Percentiles rank a stretch among this genome's conserved stretches.
These are phyloP conservation scores for Adrianichthys oophorus DNA, from an alignment of 2,797 vertebrate species.

Conservation along the genomic window DNA sequence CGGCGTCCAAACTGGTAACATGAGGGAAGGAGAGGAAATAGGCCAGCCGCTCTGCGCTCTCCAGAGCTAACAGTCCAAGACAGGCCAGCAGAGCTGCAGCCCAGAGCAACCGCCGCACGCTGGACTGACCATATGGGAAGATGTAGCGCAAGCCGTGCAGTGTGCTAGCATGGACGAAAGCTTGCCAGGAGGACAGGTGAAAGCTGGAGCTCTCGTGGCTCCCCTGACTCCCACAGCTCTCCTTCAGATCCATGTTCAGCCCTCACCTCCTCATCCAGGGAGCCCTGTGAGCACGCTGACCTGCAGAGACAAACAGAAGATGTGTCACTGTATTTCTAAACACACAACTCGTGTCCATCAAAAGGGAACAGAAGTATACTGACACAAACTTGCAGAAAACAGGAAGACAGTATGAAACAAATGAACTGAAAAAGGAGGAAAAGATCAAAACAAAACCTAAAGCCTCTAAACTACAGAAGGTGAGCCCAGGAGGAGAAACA, in stretches of 20 bases:
- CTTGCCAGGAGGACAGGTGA: constrained; percentile 88
- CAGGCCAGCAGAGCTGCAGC: constrained; percentile 89
- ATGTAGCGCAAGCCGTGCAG: constrained; percentile 93
- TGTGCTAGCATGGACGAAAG: constrained; percentile 91
- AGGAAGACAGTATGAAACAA: constrained; percentile 3
- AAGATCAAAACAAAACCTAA: constrained; percentile 21
- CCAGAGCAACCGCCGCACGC: constrained; percentile 89
- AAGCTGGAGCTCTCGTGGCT: constrained; percentile 85
- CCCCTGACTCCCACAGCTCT: constrained; percentile 87
- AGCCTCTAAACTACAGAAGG: constrained; percentile 25
- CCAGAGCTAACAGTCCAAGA: constrained; percentile 87
- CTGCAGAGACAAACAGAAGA: constrained; percentile 42
- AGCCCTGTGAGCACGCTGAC: constrained; percentile 50
- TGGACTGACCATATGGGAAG: constrained; percentile 88
- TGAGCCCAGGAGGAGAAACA: constrained; percentile 38
- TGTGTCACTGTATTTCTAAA: not conserved
- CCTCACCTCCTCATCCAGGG: constrained; percentile 52
- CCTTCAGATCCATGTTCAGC: constrained; percentile 92
- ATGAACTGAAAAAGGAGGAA: constrained; percentile 13
- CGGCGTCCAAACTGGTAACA: constrained; percentile 92
- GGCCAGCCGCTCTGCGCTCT: constrained; percentile 90
- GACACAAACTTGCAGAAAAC: constrained; percentile 6
- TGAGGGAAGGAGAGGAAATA: constrained; percentile 97
- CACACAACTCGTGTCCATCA: not conserved
- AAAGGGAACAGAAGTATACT: not conserved